A percentile compares a stretch with the other conserved stretches of the same genome.
These are phyloP conservation scores for Dynastes maya DNA, from an alignment of 2,888 invertebrate genomes.

Conservation along the genomic window DNA sequence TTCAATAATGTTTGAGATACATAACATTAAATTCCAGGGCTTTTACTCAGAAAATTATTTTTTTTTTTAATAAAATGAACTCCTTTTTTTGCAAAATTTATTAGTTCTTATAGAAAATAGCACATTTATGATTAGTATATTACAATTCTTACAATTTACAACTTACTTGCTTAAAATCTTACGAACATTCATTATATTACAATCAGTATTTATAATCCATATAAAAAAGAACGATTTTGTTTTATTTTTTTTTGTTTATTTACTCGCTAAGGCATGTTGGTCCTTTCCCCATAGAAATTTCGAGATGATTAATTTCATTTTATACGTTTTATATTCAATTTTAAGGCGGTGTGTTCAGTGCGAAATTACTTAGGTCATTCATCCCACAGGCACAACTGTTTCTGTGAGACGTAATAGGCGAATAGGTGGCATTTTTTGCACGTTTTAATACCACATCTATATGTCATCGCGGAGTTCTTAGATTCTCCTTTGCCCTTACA, in stretches of 20 bases:
- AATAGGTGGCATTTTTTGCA: constrained; percentile 93
- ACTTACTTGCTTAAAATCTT: constrained; percentile 10
- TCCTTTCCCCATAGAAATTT: constrained; percentile 59
- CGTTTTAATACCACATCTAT: constrained; percentile 96
- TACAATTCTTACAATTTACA: constrained; percentile 50
- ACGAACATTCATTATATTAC: constrained; percentile 45
- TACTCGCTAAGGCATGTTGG: constrained; percentile 67
- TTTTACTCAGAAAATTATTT: too few relatives aligned
- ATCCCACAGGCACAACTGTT: constrained; percentile 87
- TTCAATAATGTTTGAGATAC: too few relatives aligned
- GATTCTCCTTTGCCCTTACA: constrained; percentile 78
- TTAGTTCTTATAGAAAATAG: constrained; percentile 52
- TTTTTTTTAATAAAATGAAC: too few relatives aligned
- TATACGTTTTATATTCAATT: constrained; percentile 21
- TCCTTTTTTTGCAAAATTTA: constrained; percentile 48
- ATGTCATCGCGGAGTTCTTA: constrained; percentile 77
- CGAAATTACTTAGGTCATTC: constrained; percentile 73
- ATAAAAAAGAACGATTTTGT: constrained; percentile 51
- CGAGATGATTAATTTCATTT: constrained; percentile 32
- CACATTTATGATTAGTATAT: constrained; percentile 50
- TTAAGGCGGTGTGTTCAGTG: constrained; percentile 54
- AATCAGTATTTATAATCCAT: constrained; percentile 38
- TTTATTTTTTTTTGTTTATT: constrained; percentile 20
- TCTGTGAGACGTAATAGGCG: constrained; percentile 87
- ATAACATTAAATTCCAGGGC: too few relatives aligned